These are phyloP conservation scores for Pemphigus obesinymphae DNA, from an alignment of 1,140 invertebrate species.

Conservation along the genomic window DNA sequence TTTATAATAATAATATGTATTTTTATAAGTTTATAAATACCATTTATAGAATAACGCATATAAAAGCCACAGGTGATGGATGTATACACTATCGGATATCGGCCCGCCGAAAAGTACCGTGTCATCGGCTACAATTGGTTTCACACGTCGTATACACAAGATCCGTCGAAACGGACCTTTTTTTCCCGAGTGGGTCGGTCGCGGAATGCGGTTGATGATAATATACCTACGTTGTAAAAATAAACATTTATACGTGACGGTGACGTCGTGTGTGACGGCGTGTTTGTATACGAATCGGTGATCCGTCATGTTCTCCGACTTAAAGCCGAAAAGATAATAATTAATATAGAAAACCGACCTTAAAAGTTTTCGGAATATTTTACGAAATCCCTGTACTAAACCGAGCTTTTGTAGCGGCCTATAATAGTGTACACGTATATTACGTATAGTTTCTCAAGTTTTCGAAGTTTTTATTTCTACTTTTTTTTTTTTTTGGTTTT, in stretches of 20 bases:
- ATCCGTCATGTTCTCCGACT: background rate
- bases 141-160: too few relatives aligned
- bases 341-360: background rate
- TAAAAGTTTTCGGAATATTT: background rate
- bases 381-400: background rate
- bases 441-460: conserved; percentile 9
- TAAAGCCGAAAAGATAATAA: background rate
- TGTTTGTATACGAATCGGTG: background rate
- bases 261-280: background rate
- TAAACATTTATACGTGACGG: too few relatives aligned
- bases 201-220: conserved; percentile 16
- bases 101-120: background rate
- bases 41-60: background rate
- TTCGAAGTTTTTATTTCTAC: too few relatives aligned
- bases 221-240: background rate
- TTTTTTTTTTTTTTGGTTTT: too few relatives aligned
- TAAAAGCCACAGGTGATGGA: background rate
- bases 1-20: too few relatives aligned
- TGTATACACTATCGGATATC: too few relatives aligned
- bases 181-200: background rate
- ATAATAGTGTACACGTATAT: too few relatives aligned
- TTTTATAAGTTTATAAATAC: conserved; percentile 11
- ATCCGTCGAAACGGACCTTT: conserved; percentile 1
- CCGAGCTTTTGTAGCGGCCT: background rate
- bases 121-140: conserved; percentile 21